phyloP scores from a whole-genome alignment of 2,113 vertebrate species.

The Anoura caudifer region DNA sequence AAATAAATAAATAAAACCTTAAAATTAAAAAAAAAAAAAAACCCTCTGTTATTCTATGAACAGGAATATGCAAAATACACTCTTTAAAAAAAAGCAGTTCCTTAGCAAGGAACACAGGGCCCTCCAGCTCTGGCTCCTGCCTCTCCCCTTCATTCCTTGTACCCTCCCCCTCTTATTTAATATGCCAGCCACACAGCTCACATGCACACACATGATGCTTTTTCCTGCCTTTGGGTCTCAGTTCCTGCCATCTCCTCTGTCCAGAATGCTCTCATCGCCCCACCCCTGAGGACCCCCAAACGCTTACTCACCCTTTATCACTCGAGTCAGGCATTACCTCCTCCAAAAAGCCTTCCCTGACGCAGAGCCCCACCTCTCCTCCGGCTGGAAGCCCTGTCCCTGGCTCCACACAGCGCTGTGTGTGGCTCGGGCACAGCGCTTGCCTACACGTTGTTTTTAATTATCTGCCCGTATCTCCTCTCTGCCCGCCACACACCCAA shows the following conservation, averaged over 20 bases:
- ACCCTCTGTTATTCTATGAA: too few relatives aligned
- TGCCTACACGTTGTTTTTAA: neutral
- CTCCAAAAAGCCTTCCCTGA: neutral
- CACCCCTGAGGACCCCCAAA: neutral
- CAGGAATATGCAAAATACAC: too few relatives aligned
- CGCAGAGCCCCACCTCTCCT: neutral
- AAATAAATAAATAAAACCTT: too few relatives aligned
- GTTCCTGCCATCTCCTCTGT: neutral
- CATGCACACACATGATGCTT: neutral
- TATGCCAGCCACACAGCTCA: neutral
- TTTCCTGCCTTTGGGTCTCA: neutral
- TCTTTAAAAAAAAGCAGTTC: neutral
- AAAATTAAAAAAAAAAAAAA: too few relatives aligned
- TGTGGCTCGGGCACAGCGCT: neutral
- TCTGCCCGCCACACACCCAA: neutral
- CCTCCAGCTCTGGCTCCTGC: neutral
- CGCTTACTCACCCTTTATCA: neutral
- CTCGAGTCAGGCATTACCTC: neutral
- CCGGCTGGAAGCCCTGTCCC: neutral
- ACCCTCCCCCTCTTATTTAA: neutral
- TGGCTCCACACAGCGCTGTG: rapidly evolving
- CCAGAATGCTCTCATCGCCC: neutral
- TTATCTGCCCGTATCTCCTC: neutral
- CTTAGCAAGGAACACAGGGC: neutral
- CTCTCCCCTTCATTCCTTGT: neutral